Conservation (phyloP, 1,140 invertebrate species). For the Catajapyx aquilonaris region DNA sequence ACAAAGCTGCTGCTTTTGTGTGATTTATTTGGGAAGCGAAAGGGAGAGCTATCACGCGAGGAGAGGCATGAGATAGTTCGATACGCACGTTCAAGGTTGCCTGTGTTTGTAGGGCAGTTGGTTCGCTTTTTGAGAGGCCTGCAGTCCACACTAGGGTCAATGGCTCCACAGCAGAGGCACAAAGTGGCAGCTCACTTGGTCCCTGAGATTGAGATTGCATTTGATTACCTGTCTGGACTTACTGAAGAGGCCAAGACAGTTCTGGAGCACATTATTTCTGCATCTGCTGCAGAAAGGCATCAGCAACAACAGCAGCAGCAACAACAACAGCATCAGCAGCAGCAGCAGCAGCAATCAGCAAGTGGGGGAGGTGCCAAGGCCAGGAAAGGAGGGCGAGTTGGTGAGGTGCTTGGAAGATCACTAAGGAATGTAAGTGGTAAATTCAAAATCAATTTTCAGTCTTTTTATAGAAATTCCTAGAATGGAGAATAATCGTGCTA, state of each 20-base stretch:
- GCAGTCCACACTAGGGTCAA: constrained; percentile 30
- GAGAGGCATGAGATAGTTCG: constrained; percentile 40
- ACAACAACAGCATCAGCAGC: too few relatives aligned
- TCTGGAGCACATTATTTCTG: constrained; percentile 28
- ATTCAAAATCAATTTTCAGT: too few relatives aligned
- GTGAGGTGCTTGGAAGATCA: constrained; percentile 24
- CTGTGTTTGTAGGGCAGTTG: constrained; percentile 36
- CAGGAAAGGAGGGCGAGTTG: constrained; percentile 9
- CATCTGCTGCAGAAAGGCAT: constrained; percentile 16
- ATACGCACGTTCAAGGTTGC: constrained; percentile 36
- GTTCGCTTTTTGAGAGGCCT: constrained; percentile 32
- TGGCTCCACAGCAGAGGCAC: constrained; percentile 28
- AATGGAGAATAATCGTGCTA: too few relatives aligned
- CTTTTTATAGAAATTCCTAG: too few relatives aligned
- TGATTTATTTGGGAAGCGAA: constrained; percentile 34
- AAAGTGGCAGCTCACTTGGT: constrained; percentile 38
- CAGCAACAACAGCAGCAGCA: too few relatives aligned
- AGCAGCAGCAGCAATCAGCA: too few relatives aligned
- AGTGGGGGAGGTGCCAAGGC: too few relatives aligned
- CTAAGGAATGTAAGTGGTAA: constrained; percentile 26
- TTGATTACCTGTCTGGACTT: constrained; percentile 27
- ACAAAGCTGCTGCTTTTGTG: constrained; percentile 36
- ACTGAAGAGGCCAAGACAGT: constrained; percentile 27
- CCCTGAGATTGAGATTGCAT: constrained; percentile 34
- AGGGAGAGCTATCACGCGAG: constrained; percentile 27